Conservation (phyloP, 1,140 invertebrate genomes). For the Aleiodes sp. region DNA sequence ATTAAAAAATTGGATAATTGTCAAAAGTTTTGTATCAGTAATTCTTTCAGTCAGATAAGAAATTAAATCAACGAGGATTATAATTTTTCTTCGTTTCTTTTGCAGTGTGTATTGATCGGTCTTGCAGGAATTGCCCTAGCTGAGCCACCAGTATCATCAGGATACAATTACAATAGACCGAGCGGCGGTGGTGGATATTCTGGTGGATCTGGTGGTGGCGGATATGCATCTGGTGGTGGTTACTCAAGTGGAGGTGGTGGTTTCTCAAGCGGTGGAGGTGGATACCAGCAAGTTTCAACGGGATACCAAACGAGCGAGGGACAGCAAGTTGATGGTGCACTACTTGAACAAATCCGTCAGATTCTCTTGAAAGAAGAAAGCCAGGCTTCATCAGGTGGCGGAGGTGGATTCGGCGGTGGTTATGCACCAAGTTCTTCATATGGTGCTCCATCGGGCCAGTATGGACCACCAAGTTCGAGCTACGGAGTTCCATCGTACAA, state of each 20-base stretch:
- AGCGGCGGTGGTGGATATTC: slow-evolving; percentile 60
- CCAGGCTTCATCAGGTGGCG: slow-evolving; percentile 64
- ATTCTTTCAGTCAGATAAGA: too few species aligned
- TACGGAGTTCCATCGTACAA: slow-evolving; percentile 70
- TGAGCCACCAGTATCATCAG: slow-evolving; percentile 70
- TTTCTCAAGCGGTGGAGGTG: slow-evolving; percentile 68
- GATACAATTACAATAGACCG: slow-evolving; percentile 73
- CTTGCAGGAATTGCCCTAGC: slow-evolving; percentile 70
- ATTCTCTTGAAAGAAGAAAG: slow-evolving; percentile 83
- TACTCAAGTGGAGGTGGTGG: slow-evolving; percentile 65
- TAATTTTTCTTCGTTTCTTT: slow-evolving; percentile 57
- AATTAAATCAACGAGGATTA: too few species aligned
- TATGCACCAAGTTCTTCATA: slow-evolving; percentile 63
- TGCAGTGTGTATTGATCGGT: slow-evolving; percentile 73
- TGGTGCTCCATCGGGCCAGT: slow-evolving; percentile 64
- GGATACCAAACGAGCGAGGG: slow-evolving; percentile 81
- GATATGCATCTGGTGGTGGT: slow-evolving; percentile 71
- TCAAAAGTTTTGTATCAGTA: neutral
- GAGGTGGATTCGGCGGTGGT: slow-evolving; percentile 54
- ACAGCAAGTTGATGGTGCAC: slow-evolving; percentile 78
- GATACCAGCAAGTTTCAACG: slow-evolving; percentile 76
- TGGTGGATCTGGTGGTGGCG: slow-evolving; percentile 51
- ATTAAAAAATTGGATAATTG: too few species aligned
- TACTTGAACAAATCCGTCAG: slow-evolving; percentile 82
- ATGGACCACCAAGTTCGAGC: slow-evolving; percentile 67